Base-by-base conservation (phyloP, 2,888 invertebrate genomes). In the Melieria crassipennis region DNA sequence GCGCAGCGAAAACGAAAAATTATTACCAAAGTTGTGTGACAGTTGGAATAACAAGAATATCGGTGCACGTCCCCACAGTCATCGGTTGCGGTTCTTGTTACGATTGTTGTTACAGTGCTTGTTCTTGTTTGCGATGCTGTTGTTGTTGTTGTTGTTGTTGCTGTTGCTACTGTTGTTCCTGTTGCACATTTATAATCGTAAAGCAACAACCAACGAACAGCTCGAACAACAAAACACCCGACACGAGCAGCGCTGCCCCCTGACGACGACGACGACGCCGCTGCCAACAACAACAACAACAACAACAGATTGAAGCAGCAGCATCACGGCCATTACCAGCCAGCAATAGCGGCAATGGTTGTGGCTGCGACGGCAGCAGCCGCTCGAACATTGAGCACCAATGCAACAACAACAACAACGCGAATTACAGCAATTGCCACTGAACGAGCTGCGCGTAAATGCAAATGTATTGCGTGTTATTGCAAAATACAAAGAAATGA, bases 21-120 rank as follows among this genome's bases (percentile, higher is more conserved):
- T 80, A 81, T 80, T 79, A 76, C 77, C 77, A 80, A 81, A 81
- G 78, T 81, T 80, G 74, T 75, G 77, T 79, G 80, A 79, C 81
- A 80, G 78, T 79, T 80, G 79, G 76, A 77, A 79, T 76, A 79
- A 79, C 78, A 79, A 78, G 75, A 74, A 78, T 77, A 76, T 75
- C 69, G 73, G 52, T 60, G 57, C 47, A 56, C 45, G 46, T 30
- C 11, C 65, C 4, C 52, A 47, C 11, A 52, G 9, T 30, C 61
- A 46, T 10, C 68, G 30, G 55, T 48, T 55, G 47, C 68, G 48
- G 50, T 30, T 11, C 42, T 42, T 48, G 50, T 30, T 7, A 13
- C 56, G 11, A 60, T 60, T 61, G 68, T 60, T 68, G 50, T 52
- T 68, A 52, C 52, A 50, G 60, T 45, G 46, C 52, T 10, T 13